Percentiles rank a stretch among this genome's conserved stretches.
phyloP scores from a whole-genome alignment of 2,113 vertebrate species.

The Callocephalon fimbriatum region DNA sequence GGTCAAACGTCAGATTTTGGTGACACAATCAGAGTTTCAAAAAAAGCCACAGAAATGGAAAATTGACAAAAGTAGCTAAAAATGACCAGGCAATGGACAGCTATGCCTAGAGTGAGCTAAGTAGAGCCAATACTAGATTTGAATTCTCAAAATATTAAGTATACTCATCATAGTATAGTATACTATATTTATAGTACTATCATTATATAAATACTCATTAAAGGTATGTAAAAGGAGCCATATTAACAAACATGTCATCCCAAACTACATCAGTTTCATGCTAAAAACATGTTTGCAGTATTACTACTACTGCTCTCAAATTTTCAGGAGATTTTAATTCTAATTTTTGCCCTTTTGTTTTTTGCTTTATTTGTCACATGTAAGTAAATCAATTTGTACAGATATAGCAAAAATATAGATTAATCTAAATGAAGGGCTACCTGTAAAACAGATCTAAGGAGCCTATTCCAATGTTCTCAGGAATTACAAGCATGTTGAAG shows the following conservation, averaged over 20 bases:
- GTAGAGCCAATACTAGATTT: not conserved
- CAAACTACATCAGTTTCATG: not conserved
- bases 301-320: not conserved
- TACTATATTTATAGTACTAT: not conserved
- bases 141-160: not conserved
- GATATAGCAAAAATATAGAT: not conserved
- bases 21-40: not conserved
- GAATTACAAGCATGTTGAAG: not conserved
- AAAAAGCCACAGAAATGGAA: not conserved
- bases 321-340: not conserved
- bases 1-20: not conserved
- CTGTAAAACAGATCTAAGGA: not conserved
- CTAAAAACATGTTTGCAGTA: not conserved
- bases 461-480: not conserved
- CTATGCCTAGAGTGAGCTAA: not conserved
- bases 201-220: not conserved
- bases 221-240: not conserved
- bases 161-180: rapidly evolving
- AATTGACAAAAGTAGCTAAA: not conserved
- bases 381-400: not conserved
- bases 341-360: not conserved
- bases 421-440: not conserved
- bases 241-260: not conserved
- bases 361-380: not conserved
- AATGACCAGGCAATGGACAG: not conserved